These are phyloP conservation scores for Propithecus coquereli DNA, from an alignment of 2,113 vertebrate species.

Conservation along the genomic window DNA sequence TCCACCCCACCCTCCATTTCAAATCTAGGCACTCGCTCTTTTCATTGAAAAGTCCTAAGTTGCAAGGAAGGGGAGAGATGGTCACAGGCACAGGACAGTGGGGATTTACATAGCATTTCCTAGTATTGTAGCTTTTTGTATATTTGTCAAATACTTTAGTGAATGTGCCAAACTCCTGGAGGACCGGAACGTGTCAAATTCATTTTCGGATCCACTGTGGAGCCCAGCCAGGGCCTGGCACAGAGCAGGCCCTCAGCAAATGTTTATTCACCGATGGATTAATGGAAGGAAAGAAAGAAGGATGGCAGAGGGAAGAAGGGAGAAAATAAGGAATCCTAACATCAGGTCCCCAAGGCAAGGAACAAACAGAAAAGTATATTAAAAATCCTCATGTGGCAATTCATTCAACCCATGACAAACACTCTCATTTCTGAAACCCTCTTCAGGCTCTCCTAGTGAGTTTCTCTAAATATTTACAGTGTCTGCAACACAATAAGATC, in stretches of 20 bases:
- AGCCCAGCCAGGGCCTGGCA: not conserved
- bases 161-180: not conserved
- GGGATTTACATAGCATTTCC: not conserved
- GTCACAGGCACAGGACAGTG: not conserved
- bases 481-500: not conserved
- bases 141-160: not conserved
- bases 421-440: constrained; percentile 24
- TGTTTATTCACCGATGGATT: not conserved
- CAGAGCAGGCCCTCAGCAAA: constrained; percentile 2
- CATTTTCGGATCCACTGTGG: not conserved
- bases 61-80: fast-evolving
- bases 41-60: not conserved
- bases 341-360: not conserved
- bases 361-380: constrained; percentile 25
- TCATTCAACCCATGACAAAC: constrained; percentile 11
- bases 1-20: not conserved
- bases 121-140: not conserved
- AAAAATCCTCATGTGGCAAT: not conserved
- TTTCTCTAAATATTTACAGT: constrained; percentile 59
- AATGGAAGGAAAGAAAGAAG: not conserved
- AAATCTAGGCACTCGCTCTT: not conserved
- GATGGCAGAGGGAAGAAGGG: not conserved
- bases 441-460: not conserved
- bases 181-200: not conserved
- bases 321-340: not conserved